Conservation (phyloP, 2,888 invertebrate species). For the Phyto melanocephala region DNA sequence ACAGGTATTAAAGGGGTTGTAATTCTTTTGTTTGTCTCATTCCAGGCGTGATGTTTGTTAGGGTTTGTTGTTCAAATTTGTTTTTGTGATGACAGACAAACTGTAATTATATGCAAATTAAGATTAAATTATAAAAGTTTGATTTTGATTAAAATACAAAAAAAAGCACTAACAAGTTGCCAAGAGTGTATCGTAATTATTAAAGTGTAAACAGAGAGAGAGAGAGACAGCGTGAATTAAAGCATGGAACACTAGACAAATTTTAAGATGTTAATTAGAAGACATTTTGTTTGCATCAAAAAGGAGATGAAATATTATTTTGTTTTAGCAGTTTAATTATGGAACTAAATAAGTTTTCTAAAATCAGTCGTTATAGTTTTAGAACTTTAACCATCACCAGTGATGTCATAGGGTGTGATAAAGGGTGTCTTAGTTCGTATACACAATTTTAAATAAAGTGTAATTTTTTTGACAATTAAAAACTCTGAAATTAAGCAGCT, state of each 20-base stretch:
- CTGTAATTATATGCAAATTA: constrained; percentile 62
- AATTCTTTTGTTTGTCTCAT: background rate
- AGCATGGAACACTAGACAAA: background rate
- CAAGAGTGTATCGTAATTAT: background rate
- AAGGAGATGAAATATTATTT: too few relatives aligned
- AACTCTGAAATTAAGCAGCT: too few relatives aligned
- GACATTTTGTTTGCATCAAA: too few relatives aligned
- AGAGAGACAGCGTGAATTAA: background rate
- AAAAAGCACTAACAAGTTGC: background rate
- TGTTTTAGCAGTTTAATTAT: too few relatives aligned
- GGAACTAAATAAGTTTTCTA: too few relatives aligned
- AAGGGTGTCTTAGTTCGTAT: too few relatives aligned
- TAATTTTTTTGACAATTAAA: too few relatives aligned
- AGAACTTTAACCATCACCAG: too few relatives aligned
- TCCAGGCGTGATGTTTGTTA: constrained; percentile 19
- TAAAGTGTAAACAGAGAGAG: background rate
- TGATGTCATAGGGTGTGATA: too few relatives aligned
- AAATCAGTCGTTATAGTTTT: too few relatives aligned
- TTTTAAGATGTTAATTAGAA: background rate
- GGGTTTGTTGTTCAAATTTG: constrained; percentile 13
- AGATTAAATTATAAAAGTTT: constrained; percentile 63
- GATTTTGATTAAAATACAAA: constrained; percentile 51
- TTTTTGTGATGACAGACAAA: constrained; percentile 30
- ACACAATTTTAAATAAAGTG: too few relatives aligned
- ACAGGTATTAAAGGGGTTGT: constrained; percentile 30